Evolutionary conservation across 2,888 invertebrate genomes (phyloP), one percentile per base, ranked within the genome.

Genomic region (Volucella bombylans): DNA sequence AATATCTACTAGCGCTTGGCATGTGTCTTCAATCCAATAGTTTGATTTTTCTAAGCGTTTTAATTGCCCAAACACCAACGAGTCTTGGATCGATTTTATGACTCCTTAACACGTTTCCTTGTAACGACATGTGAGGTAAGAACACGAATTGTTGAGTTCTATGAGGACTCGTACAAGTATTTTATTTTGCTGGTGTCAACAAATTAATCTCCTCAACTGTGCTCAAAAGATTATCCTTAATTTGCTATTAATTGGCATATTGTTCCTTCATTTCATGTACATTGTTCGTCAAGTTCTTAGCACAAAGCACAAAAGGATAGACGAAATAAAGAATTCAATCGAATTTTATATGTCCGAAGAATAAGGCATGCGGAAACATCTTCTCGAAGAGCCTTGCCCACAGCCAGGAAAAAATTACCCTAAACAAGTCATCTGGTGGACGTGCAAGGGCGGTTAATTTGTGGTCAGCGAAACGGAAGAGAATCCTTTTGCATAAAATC

Each of bases 361-460:
- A 55, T 71, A n/a, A 65, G 57, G 68, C 18, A 61, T 15, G 54
- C 73, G 64, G 71, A 76, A 85, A 39, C 45, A 68, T 68, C 67
- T 72, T 72, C 71, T 72, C 72, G 62, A 85, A 71, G 81, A 81
- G 62, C 73, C 62, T 11, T 52, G 55, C 31, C 14, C 38, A 55
- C 11, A 57, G 8, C 12, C 45, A 65, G 49, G 50, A 61, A 69
- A 47, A 78, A 81, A 85, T 85, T 77, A 77, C 85, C 85, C 85
- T 54, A 85, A 85, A 85, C 85, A 85, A 81, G 14, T 55, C 67
- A 49, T 31, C 31, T 31, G 64, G 68, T 62, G 79, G 59, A 85
- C 81, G 85, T 85, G 85, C 76, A 81, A 57, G 81, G 85, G 85
- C 77, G 85, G 81, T 47, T 85, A 85, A 85, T 85, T 77, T 85